A percentile compares a stretch with the other conserved stretches of the same genome.
Conservation (phyloP, 2,113 vertebrate species). For the Cottus gobio region DNA sequence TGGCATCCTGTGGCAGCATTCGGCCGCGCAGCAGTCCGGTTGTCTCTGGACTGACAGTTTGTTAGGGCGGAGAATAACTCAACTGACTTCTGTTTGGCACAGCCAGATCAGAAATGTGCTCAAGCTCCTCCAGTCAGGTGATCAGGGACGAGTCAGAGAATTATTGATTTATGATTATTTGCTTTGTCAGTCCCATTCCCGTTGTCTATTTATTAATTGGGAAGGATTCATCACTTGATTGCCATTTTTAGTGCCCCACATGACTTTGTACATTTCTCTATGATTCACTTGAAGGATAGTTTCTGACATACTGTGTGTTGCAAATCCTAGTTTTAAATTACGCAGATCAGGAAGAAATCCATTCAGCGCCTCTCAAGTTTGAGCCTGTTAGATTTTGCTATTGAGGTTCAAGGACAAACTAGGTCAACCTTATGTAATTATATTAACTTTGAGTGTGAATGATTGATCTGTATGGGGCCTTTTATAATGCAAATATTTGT, state of each 20-base stretch:
- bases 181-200: neutral
- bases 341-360: constrained; percentile 15
- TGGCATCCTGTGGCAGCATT: constrained; percentile 32
- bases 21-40: neutral
- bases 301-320: constrained; percentile 12
- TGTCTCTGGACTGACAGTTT: constrained; percentile 8
- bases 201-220: constrained; percentile 17
- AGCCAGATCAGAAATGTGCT: constrained; percentile 20
- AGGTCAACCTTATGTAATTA: constrained; percentile 15
- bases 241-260: constrained; percentile 52
- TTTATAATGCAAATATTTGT: constrained; percentile 48
- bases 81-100: neutral
- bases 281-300: constrained; percentile 36
- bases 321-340: constrained; percentile 22
- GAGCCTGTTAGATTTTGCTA: neutral
- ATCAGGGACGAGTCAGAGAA: constrained; percentile 20
- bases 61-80: neutral
- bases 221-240: constrained; percentile 30
- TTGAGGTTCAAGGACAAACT: constrained; percentile 30
- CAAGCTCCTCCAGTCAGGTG: constrained; percentile 11
- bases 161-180: constrained; percentile 31
- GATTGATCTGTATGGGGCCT: constrained; percentile 41
- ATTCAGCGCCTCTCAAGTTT: neutral
- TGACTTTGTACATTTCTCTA: constrained; percentile 29
- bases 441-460: constrained; percentile 31